Conservation (phyloP, 2,888 invertebrate genomes). For the Stenoptilia bipunctidactyla region DNA sequence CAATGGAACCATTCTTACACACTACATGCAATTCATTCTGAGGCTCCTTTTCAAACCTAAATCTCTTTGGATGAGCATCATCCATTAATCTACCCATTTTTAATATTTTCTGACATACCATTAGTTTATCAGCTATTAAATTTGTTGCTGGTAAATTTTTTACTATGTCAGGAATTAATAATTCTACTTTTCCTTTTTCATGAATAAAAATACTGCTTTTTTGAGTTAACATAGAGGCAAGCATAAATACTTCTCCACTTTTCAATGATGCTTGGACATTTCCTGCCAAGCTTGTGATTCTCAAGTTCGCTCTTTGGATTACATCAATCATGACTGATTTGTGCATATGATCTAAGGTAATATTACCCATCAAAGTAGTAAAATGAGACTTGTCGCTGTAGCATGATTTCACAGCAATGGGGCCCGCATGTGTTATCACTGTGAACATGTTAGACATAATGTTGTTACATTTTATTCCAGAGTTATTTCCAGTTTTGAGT, state of each 20-base stretch:
- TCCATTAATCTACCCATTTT: conserved; percentile 60
- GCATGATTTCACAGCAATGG: conserved; percentile 55
- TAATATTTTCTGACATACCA: conserved; percentile 54
- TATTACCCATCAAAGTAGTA: conserved; percentile 57
- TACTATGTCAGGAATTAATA: conserved; percentile 49
- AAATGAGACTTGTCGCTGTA: conserved; percentile 60
- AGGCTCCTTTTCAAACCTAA: conserved; percentile 53
- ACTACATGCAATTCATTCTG: conserved; percentile 58
- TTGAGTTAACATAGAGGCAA: conserved; percentile 47
- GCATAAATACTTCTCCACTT: conserved; percentile 60
- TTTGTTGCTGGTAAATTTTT: conserved; percentile 58
- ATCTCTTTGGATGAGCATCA: conserved; percentile 56
- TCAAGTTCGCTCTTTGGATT: conserved; percentile 56
- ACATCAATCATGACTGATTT: conserved; percentile 55
- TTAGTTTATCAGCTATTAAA: conserved; percentile 60
- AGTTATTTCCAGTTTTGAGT: conserved; percentile 46
- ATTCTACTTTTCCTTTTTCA: conserved; percentile 60
- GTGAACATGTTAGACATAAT: conserved; percentile 50
- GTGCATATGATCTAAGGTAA: conserved; percentile 46
- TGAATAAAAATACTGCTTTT: conserved; percentile 66
- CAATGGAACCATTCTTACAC: conserved; percentile 65
- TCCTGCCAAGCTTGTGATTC: conserved; percentile 55
- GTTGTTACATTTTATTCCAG: conserved; percentile 50
- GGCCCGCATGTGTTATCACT: conserved; percentile 51
- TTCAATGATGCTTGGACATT: conserved; percentile 56